Base-by-base conservation (phyloP, 1,140 invertebrate species). In the Marisa cornuarietis region DNA sequence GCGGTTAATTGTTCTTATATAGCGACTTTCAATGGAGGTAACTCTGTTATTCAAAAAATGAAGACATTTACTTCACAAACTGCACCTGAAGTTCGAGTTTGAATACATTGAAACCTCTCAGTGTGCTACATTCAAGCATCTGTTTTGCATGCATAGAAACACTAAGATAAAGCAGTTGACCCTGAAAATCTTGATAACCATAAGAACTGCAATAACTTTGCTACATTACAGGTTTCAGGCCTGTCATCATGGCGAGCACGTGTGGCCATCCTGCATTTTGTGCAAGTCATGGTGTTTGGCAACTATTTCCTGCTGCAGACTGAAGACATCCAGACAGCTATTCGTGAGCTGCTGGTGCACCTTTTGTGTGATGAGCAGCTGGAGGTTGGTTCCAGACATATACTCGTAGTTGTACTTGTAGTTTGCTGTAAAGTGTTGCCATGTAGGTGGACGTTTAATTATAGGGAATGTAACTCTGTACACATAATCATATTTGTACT, bases 241-340 rank as follows among this genome's bases (percentile, higher is more conserved):
- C 58, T 88, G 82, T 71, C 89, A 11, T 96, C 95, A 11, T 98
- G 96, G 96, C 95, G 94, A 83, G 94, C 95, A 0, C 92, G 95
- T 71, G 92, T 93, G 0, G 93, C 94, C 16, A 93, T 94, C 79
- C 91, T 97, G 3, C 93, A 94, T 75, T 96, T 96, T 85, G 91
- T 97, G 14, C 95, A 97, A 90, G 94, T 95, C 26, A 88, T 96
- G 76, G 93, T 96, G 14, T 97, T 97, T 90, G 94, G 95, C 83
- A 97, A 97, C 85, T 94, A 97, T 91, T 94, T 95, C 24, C 92
- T 85, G 11, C 58, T 90, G 65, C 83, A 88, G 75, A 66, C 84
- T 16, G 79, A 83, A 4, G 77, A 86, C 18, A 62, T 84, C 68
- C 86, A 86, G 71, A 58, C 80, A 24, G 75, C 86, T n/a, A 85